Base-by-base conservation (phyloP, 2,797 vertebrate genomes). In the Vespertilio murinus region DNA sequence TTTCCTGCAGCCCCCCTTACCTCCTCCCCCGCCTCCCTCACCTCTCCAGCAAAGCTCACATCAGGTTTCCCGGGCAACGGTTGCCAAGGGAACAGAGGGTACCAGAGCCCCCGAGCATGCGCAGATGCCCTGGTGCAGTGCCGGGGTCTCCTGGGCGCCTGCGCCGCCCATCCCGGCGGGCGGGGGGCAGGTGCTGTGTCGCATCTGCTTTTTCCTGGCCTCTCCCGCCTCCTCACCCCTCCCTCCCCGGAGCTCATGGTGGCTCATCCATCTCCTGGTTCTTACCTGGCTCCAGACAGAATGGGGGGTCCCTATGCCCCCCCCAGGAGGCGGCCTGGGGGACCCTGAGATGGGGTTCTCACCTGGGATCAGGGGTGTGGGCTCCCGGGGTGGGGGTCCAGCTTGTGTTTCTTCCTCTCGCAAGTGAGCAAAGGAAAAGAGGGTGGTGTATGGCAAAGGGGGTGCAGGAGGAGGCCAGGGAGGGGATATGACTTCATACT, bases 191-290 rank as follows among this genome's bases (percentile, higher is more conserved):
- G 16, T 56, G n/a, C 49, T 14, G 5, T 20, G 49, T 35, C 67
- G 28, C 67, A 33, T 92, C 56, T 90, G 56, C 47, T 81, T 40
- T 61, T 54, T 47, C 23, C 61, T 71, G 4, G 5, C 33, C 1
- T 11, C 77, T 11, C 77, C 16, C 25, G 40, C 30, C 40, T 71
- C 40, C 47, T 52, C 30, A 4, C 30, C 54, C 30, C 30, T n/a
- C 30, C 45, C 35, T 40, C 35, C 40, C 42, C 47, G 56, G 59
- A 83, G 59, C 78, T 87, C 45, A 47, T 14, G 42, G 52, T 45
- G 18, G 65, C 67, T 59, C 85, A 71, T 93, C 70, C 25, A 30
- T 95, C 91, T 94, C 74, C 73, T 86, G 80, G 28, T 40, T 87
- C n/a, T 94, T 70, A 52, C 25, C 16, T 28, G 73, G 73, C 38